Evolutionary conservation across 1,140 invertebrate genomes (phyloP).

Genomic region (Apis florea): DNA sequence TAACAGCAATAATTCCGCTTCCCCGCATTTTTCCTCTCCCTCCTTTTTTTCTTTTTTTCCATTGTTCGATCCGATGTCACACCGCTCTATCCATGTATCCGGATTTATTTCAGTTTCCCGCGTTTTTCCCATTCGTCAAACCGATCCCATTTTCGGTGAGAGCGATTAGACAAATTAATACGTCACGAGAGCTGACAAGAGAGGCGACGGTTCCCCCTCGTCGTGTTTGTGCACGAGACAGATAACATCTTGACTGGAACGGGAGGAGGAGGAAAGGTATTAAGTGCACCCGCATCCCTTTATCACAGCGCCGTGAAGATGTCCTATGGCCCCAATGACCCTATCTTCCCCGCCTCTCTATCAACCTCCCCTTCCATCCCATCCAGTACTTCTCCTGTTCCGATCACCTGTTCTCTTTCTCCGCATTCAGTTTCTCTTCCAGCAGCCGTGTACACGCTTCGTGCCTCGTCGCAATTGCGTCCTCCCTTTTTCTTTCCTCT

Average conservation of each 20-base stretch:
- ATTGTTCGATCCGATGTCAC: slow-evolving; percentile 15
- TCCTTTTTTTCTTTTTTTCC: slow-evolving; percentile 22
- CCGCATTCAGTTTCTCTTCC: slow-evolving; percentile 40
- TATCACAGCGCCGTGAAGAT: slow-evolving; percentile 45
- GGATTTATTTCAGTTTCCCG: slow-evolving; percentile 11
- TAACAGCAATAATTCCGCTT: slow-evolving; percentile 52
- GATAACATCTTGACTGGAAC: slow-evolving; percentile 49
- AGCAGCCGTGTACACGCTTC: slow-evolving; percentile 15
- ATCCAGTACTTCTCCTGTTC: background rate
- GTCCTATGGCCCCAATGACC: slow-evolving; percentile 64
- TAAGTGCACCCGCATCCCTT: slow-evolving; percentile 57
- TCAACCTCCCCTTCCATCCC: too few species aligned
- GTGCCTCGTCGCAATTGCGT: slow-evolving; percentile 47
- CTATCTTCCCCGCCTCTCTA: slow-evolving; percentile 41
- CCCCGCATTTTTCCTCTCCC: background rate
- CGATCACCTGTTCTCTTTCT: slow-evolving; percentile 26
- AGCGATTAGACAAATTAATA: slow-evolving; percentile 36
- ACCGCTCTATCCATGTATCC: background rate
- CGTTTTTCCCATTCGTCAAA: slow-evolving; percentile 20
- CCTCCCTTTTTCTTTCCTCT: background rate
- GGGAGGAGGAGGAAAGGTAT: slow-evolving; percentile 16
- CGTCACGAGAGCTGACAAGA: slow-evolving; percentile 15
- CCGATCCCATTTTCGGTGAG: background rate
- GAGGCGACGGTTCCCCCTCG: slow-evolving; percentile 8
- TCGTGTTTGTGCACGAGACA: slow-evolving; percentile 43